These are phyloP conservation scores for Phoenicopterus ruber DNA, from an alignment of 2,113 vertebrate genomes.

Conservation along the genomic window DNA sequence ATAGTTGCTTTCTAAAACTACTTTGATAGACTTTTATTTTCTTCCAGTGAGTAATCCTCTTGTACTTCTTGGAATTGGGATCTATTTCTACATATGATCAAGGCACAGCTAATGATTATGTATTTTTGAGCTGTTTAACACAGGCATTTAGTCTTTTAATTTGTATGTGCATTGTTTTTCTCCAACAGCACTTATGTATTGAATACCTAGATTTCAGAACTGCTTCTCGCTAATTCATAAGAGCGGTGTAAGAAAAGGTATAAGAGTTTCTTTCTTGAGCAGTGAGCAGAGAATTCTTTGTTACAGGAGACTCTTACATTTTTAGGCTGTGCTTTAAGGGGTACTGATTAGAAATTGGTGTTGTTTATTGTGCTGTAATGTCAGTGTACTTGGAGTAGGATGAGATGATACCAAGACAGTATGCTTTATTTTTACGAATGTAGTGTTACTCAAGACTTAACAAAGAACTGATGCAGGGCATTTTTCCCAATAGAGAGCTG, in stretches of 20 bases:
- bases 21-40: neutral
- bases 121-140: neutral
- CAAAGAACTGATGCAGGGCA: neutral
- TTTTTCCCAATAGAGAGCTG: neutral
- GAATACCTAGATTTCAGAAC: neutral
- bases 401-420: neutral
- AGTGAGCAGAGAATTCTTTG: neutral
- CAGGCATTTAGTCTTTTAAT: neutral
- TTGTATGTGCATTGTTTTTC: neutral
- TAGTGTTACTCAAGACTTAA: neutral
- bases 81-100: neutral
- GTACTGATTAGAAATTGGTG: neutral
- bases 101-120: neutral
- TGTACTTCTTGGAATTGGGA: neutral
- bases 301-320: neutral
- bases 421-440: neutral
- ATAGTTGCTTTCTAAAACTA: neutral
- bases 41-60: neutral
- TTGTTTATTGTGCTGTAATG: neutral
- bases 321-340: neutral
- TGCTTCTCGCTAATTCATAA: neutral
- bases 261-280: neutral
- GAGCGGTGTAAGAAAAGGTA: neutral
- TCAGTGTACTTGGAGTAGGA: neutral
- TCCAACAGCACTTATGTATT: rapidly evolving